Conservation (phyloP, 2,888 invertebrate species). For the Apamea anceps region DNA sequence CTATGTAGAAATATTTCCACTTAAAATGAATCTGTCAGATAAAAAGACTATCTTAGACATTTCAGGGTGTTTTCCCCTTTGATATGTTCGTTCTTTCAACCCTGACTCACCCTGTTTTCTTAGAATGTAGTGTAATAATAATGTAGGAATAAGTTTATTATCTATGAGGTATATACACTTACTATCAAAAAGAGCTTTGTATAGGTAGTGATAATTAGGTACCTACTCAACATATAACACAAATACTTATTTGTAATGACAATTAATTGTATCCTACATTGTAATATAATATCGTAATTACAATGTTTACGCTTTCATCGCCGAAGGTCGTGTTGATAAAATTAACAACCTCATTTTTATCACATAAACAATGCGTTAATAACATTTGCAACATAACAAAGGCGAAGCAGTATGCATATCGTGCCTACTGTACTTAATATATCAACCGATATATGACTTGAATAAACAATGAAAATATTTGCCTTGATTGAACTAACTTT, state of each 20-base stretch:
- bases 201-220: background rate
- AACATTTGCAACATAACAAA: constrained; percentile 74
- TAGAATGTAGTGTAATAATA: constrained; percentile 9
- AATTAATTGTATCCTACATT: constrained; percentile 46
- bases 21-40: background rate
- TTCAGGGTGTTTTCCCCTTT: background rate
- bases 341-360: constrained; percentile 74
- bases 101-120: constrained; percentile 24
- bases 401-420: constrained; percentile 65
- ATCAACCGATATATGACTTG: constrained; percentile 59
- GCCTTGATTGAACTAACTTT: constrained; percentile 64
- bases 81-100: constrained; percentile 23
- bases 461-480: constrained; percentile 67
- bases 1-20: background rate
- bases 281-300: constrained; percentile 59
- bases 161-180: background rate
- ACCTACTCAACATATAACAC: background rate
- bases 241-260: constrained; percentile 35
- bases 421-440: constrained; percentile 47
- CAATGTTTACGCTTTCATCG: constrained; percentile 71
- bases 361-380: constrained; percentile 71
- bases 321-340: constrained; percentile 76
- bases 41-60: constrained; percentile 4
- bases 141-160: background rate
- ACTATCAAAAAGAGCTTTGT: background rate